Percentiles rank a stretch among this genome's conserved stretches.
phyloP scores from a whole-genome alignment of 2,888 invertebrate genomes.

The Drosophila melanosoma region DNA sequence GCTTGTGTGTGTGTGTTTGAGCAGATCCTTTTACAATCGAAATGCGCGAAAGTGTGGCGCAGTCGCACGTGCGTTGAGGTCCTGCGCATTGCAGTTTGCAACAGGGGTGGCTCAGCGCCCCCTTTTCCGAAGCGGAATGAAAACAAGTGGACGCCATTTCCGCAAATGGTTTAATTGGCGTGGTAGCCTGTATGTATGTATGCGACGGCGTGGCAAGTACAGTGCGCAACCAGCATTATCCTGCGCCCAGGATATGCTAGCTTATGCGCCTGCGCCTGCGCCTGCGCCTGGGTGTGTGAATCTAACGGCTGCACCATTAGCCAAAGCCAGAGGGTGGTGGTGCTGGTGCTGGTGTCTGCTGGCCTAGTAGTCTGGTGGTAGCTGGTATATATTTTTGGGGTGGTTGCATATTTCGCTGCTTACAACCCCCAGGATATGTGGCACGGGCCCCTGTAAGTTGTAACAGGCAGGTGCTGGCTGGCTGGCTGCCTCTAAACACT shows the following conservation, averaged over 20 bases:
- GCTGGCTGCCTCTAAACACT: not conserved
- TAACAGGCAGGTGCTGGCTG: conserved; percentile 75
- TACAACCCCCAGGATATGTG: conserved; percentile 74
- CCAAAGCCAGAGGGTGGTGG: conserved; percentile 64
- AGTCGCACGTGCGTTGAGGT: conserved; percentile 72
- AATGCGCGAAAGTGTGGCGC: conserved; percentile 78
- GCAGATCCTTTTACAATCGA: conserved; percentile 64
- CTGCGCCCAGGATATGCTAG: conserved; percentile 55
- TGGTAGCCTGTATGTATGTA: conserved; percentile 42
- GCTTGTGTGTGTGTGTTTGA: conserved; percentile 45
- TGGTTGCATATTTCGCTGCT: conserved; percentile 47
- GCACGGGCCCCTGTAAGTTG: conserved; percentile 77
- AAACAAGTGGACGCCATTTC: conserved; percentile 78
- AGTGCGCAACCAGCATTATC: conserved; percentile 71
- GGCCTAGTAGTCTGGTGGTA: conserved; percentile 17
- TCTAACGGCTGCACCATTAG: conserved; percentile 66
- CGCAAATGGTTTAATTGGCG: conserved; percentile 68
- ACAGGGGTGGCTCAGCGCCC: conserved; percentile 56
- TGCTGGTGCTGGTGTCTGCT: conserved; percentile 55
- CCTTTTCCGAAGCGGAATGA: conserved; percentile 58
- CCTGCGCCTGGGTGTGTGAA: conserved; percentile 51
- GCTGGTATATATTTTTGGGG: conserved; percentile 53
- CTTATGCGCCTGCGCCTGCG: conserved; percentile 16
- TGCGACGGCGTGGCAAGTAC: conserved; percentile 59
- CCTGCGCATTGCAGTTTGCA: conserved; percentile 38